Evolutionary conservation across 1,140 invertebrate genomes (phyloP), one percentile per base, ranked within the genome.

Genomic region (Micrasema longulum): DNA sequence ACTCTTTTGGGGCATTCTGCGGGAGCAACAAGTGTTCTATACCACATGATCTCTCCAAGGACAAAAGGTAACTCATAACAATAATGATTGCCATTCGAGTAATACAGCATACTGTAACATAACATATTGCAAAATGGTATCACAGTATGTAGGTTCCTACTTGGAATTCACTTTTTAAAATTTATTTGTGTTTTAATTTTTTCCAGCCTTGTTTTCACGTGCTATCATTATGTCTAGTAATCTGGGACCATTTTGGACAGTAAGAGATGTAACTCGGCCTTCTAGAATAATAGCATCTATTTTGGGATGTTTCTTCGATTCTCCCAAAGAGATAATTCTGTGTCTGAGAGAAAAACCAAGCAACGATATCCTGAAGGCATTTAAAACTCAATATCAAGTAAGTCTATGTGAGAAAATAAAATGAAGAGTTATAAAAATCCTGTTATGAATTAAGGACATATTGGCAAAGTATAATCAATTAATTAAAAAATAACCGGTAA

Each of bases 161-260:
- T n/a, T n/a, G n/a, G n/a, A n/a, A n/a, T n/a, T n/a, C n/a, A n/a
- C n/a, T n/a, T n/a, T n/a, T n/a, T n/a, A n/a, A n/a, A n/a, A n/a
- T n/a, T n/a, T n/a, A 7, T 31, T 31, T 31, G 26, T 31, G 26
- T 1, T 55, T 60, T 38, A 48, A 11, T 60, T 57, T 11, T 31
- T 71, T 65, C 18, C n/a, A 89, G 89, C 85, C 62, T 79, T 92
- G 48, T 92, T 93, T 78, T 86, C 90, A 41, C 84, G 89, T 73
- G 87, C 87, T 0, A 88, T 95, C 38, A 79, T 94, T 7, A 91
- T 93, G 85, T 91, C 90, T 31, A 91, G 92, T 0, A 91, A 91
- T 18, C 87, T 90, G 0, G 77, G 91, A 2, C 84, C 87, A 67
- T 85, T 86, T 11, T 92, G 87, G 91, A 87, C 87, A 0, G 78